phyloP scores from a whole-genome alignment of 2,888 invertebrate species.

The Lasius platythorax region DNA sequence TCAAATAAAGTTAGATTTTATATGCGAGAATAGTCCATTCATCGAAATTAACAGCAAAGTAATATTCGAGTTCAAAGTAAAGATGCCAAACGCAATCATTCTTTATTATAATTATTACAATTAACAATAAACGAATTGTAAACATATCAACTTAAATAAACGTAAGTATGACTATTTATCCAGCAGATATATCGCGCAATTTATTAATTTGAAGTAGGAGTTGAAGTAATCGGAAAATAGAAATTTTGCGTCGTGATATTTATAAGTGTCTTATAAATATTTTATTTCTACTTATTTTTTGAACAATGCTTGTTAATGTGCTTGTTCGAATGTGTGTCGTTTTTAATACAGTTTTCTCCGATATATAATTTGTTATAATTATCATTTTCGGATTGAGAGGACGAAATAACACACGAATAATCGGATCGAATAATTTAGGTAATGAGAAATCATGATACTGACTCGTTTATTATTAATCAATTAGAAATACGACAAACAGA shows the following conservation, averaged over 20 bases:
- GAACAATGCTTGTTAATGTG: background rate
- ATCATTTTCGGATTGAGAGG: background rate
- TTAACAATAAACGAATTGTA: background rate
- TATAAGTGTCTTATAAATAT: background rate
- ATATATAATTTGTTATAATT: background rate
- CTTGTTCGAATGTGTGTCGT: background rate
- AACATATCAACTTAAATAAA: background rate
- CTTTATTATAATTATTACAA: background rate
- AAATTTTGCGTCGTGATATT: background rate
- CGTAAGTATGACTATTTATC: background rate
- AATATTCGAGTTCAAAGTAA: too few species aligned
- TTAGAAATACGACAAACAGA: background rate
- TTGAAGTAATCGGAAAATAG: background rate
- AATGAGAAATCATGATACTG: background rate
- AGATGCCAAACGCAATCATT: background rate
- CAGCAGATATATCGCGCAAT: background rate
- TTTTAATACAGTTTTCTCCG: background rate
- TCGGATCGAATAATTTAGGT: background rate
- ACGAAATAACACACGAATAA: background rate
- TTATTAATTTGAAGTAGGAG: background rate
- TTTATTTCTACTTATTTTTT: background rate
- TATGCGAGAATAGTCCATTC: too few species aligned
- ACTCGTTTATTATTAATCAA: background rate
- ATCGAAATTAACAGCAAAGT: too few species aligned
- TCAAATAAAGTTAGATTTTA: too few species aligned